Base-by-base conservation (phyloP, 2,797 vertebrate species). In the Sus cebifrons region DNA sequence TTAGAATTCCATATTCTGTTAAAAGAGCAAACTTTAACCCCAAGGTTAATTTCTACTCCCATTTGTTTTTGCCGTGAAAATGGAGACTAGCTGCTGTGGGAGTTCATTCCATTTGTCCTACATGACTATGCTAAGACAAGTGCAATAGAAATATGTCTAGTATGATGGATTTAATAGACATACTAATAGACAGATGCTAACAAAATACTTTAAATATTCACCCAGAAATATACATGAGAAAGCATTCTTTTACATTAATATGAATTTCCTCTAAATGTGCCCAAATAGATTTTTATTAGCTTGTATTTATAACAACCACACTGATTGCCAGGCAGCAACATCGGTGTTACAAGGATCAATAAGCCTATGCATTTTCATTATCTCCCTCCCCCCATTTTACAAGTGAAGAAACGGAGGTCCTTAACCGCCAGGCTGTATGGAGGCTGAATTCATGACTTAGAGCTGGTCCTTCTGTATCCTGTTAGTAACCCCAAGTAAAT, bases 41-140 rank as follows among this genome's bases (percentile, higher is more conserved):
- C 62, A 54, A 65, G 65, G 3, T 88, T 73, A 78, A 14, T 89
- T 82, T 40, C 73, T 81, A 23, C 67, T 96, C n/a, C 14, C 25
- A 44, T 62, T 79, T 87, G 21, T 60, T 54, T 87, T 89, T 64
- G 44, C 23, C 58, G 71, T 56, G 67, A 65, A 94, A 94, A 62
- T 79, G 90, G 1, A 74, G 6, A 60, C 4, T 6, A 44, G 54
- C 71, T 60, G 16, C 32, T 71, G 2, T 65, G 44, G 12, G 23
- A 65, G 1, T 36, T 27, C 12, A 32, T 62, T 70, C 44, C 70
- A 16, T 36, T 87, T 90, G 40, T 49, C 52, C 60, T 82, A 0
- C 32, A 67, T 79, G 17, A 36, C 44, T 82, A 1, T 27, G 17
- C 64, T 62, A 68, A 40, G 32, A 29, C 52, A 82, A 65, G 56